Evolutionary conservation across 2,113 vertebrate species (phyloP).

Genomic region (Oxygymnocypris stewartii): DNA sequence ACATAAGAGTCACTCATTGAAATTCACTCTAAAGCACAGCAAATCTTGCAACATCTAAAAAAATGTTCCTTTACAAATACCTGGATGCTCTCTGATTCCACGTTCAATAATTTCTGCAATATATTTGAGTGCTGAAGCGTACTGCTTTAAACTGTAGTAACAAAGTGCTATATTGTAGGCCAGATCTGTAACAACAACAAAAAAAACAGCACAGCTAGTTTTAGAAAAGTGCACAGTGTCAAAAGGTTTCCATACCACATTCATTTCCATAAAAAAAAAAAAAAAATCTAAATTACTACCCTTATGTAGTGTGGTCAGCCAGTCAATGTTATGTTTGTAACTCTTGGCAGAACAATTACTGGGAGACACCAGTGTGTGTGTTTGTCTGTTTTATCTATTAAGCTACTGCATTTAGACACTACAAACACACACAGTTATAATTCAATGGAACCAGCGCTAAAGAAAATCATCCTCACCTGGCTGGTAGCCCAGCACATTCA

Average conservation of each 20-base stretch:
- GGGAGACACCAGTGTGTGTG: constrained; percentile 27
- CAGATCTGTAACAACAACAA: constrained; percentile 72
- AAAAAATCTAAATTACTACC: constrained; percentile 48
- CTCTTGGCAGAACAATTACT: not conserved
- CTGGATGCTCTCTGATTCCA: constrained; percentile 89
- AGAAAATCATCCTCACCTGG: constrained; percentile 69
- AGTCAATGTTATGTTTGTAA: constrained; percentile 38
- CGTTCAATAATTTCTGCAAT: constrained; percentile 87
- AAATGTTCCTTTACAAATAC: constrained; percentile 52
- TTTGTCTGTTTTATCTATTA: constrained; percentile 6
- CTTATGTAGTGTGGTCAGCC: constrained; percentile 10
- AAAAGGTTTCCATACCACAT: constrained; percentile 22
- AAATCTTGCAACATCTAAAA: not conserved
- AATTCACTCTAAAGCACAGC: not conserved
- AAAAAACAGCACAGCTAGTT: constrained; percentile 20
- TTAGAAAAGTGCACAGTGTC: not conserved
- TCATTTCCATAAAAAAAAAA: constrained; percentile 39
- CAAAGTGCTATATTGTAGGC: constrained; percentile 92
- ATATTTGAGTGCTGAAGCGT: constrained; percentile 80
- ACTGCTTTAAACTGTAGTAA: constrained; percentile 85
- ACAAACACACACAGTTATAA: not conserved
- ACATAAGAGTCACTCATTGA: not conserved
- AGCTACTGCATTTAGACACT: not conserved
- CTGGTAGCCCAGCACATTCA: constrained; percentile 87
- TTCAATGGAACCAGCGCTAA: not conserved